Base-by-base conservation (phyloP, 2,888 invertebrate species). In the Caenorhabditis virilis region DNA sequence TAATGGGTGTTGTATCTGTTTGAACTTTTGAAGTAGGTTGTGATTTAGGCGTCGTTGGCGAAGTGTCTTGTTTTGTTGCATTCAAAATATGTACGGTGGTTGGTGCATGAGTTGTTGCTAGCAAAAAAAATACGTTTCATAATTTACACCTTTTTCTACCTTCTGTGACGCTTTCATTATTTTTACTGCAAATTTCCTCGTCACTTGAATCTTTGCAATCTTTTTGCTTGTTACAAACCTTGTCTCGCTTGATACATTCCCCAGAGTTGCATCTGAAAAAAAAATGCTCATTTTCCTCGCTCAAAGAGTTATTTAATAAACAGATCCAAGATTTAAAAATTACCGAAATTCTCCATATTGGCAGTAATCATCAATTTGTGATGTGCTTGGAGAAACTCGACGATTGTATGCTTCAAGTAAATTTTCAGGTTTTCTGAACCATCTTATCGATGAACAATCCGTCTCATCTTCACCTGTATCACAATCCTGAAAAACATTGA, bases 401-500 rank as follows among this genome's bases (percentile, higher is more conserved):
- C 39, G 47, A 9, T 55, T 45, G 47, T 58, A 64, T 5, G 54
- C 55, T 26, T 47, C 22, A 27, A 58, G 27, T n/a, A 64, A 30
- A 2, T 45, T 45, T 27, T 64, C 57, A 0, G 64, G 56, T 13
- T 41, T 49, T 23, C 55, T 35, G 23, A 60, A 49, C 56, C 53
- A 56, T 22, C 43, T 22, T 9, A 62, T 43, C 2, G 35, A 25
- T 3, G 54, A 48, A 42, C 67, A 67, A 39, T 63, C 55, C 11
- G 30, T 23, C 26, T 70, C 70, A 47, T 70, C 70, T 33, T 63
- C 57, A 22, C 63, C 66, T 16, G 53, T 41, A 41, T 70, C 70
- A 25, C 70, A 70, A 41, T 70, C 70, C 60, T 70, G 2, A 33
- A 35, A 22, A 30, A 45, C 15, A 30, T 26, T 11, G 20, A 33